Conservation (phyloP, 2,113 vertebrate genomes). For the Osmerus eperlanus region DNA sequence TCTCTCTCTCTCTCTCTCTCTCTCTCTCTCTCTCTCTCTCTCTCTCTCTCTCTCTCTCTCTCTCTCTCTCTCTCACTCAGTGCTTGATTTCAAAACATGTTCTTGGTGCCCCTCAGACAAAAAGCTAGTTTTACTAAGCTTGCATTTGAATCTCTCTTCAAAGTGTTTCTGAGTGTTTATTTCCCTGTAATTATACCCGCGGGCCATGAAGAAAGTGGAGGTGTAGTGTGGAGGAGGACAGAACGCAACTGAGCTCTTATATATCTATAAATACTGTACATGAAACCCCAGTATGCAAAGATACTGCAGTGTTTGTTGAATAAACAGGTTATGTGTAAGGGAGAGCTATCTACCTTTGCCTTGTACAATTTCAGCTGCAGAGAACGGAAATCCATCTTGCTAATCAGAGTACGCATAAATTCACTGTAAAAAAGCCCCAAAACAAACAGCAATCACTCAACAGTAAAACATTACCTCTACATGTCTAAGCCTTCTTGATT, state of each 20-base stretch:
- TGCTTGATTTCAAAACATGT: constrained; percentile 57
- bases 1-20: constrained; percentile 12
- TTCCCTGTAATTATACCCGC: constrained; percentile 63
- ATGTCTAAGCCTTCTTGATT: too few species aligned
- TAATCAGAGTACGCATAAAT: constrained; percentile 70
- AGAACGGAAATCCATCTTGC: constrained; percentile 61
- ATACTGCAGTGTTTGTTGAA: not conserved
- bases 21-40: constrained; percentile 23
- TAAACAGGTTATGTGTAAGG: not conserved
- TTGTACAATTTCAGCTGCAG: constrained; percentile 70
- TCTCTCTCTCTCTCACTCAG: constrained; percentile 21
- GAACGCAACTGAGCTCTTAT: not conserved
- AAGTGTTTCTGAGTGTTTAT: constrained; percentile 61
- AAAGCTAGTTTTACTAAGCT: constrained; percentile 60
- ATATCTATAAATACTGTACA: not conserved
- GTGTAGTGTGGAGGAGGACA: constrained; percentile 11
- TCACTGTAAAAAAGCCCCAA: constrained; percentile 39
- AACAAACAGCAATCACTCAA: not conserved
- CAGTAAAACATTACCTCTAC: not conserved
- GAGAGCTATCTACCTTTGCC: constrained; percentile 56
- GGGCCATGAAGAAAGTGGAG: constrained; percentile 12
- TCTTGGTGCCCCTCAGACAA: constrained; percentile 42
- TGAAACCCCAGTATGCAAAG: not conserved
- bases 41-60: constrained; percentile 20
- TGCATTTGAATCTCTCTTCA: constrained; percentile 62